Percentiles rank a stretch among this genome's conserved stretches.
Evolutionary conservation across 1,140 invertebrate species (phyloP).

Genomic region (Agrilus planipennis): DNA sequence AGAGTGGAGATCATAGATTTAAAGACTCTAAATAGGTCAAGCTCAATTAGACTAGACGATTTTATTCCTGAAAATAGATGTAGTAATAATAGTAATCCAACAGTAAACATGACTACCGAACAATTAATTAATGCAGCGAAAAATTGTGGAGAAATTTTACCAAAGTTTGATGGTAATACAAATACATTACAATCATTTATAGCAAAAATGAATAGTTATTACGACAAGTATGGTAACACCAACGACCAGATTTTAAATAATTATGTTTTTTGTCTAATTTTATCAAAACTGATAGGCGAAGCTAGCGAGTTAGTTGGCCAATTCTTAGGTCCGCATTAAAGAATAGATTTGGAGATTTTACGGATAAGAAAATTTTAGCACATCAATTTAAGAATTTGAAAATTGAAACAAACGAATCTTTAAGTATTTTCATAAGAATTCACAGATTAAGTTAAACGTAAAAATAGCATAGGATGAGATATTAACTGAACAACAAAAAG

Average conservation of each 20-base stretch:
- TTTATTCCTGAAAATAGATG: too few relatives aligned
- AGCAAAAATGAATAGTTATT: background rate
- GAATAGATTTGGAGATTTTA: conserved; percentile 2
- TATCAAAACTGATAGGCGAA: conserved; percentile 2
- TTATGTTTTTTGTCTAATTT: conserved; percentile 3
- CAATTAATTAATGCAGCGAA: conserved; percentile 1
- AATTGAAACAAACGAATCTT: background rate
- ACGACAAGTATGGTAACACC: background rate
- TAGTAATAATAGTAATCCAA: too few relatives aligned
- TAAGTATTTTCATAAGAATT: conserved; percentile 2
- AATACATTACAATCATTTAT: conserved; percentile 4
- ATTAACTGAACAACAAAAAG: background rate
- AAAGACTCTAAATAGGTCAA: too few relatives aligned
- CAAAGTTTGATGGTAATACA: conserved; percentile 3
- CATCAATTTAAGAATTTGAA: conserved; percentile 4
- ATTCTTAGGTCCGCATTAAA: background rate
- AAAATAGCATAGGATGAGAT: background rate
- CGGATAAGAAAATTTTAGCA: conserved; percentile 2
- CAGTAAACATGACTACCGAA: too few relatives aligned
- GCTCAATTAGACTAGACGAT: too few relatives aligned
- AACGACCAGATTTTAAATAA: conserved; percentile 1
- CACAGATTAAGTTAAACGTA: background rate
- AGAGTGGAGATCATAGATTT: too few relatives aligned
- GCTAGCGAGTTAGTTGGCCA: background rate
- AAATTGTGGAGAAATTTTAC: conserved; percentile 4